phyloP scores from a whole-genome alignment of 2,113 vertebrate species.

The Stercorarius parasiticus region DNA sequence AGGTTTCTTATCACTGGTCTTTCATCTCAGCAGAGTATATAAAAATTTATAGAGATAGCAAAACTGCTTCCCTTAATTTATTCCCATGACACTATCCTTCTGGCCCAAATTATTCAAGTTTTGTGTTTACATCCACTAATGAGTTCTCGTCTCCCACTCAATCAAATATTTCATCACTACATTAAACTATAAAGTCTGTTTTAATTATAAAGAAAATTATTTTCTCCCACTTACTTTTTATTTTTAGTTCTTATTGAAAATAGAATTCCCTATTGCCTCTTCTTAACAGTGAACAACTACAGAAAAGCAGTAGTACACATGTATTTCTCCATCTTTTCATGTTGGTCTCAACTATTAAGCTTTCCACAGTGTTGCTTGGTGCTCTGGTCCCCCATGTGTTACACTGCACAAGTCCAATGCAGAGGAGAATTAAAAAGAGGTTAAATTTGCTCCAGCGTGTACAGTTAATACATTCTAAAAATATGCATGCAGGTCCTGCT shows the following conservation, averaged over 20 bases:
- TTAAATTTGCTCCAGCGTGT: background rate
- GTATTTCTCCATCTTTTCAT: background rate
- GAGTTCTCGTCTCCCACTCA: slow-evolving; percentile 11
- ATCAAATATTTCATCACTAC: background rate
- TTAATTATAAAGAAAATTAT: slow-evolving; percentile 21
- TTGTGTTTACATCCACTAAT: slow-evolving; percentile 36
- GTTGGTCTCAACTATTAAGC: background rate
- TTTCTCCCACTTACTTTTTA: background rate
- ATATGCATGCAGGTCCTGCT: background rate
- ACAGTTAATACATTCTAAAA: background rate
- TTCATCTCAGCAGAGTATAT: slow-evolving; percentile 24
- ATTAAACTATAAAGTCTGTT: slow-evolving; percentile 24
- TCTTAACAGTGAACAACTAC: background rate
- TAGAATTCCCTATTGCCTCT: background rate
- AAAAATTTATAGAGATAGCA: background rate
- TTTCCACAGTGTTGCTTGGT: background rate
- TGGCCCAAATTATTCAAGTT: slow-evolving; percentile 2
- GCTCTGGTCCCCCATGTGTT: background rate
- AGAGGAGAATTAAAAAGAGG: background rate
- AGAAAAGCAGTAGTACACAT: background rate
- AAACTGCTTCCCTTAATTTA: slow-evolving; percentile 49
- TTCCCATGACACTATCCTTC: background rate
- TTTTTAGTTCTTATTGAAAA: background rate
- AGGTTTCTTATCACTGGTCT: background rate
- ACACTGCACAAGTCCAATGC: background rate